Evolutionary conservation across 2,113 vertebrate genomes (phyloP).

Genomic region (Ctenomys sociabilis): DNA sequence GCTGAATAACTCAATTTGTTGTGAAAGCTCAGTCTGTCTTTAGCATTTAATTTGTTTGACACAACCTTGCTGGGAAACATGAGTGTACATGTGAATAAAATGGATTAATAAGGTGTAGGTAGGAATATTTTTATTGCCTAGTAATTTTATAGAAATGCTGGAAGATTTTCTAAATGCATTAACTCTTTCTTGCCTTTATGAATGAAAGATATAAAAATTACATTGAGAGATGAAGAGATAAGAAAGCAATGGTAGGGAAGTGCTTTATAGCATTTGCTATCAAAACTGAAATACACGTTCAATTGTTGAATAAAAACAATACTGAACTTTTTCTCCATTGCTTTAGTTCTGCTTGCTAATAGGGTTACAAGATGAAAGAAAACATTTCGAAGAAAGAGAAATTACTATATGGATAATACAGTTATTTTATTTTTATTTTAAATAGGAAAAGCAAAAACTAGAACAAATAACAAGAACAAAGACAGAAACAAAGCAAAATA

Average conservation of each 20-base stretch:
- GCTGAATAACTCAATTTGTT: background rate
- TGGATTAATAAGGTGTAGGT: conserved; percentile 14
- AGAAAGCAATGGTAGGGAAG: background rate
- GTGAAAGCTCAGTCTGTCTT: background rate
- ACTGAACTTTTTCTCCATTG: background rate
- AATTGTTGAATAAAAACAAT: background rate
- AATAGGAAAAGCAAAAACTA: no score
- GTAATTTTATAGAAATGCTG: conserved; percentile 37
- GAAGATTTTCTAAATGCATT: conserved; percentile 18
- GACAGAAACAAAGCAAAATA: no score
- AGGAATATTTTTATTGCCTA: background rate
- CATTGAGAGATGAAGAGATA: background rate
- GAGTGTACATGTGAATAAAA: background rate
- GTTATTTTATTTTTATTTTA: background rate
- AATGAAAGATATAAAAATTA: conserved; percentile 26
- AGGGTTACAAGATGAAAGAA: background rate
- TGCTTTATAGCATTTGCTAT: background rate
- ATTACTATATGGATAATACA: background rate
- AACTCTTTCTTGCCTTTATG: background rate
- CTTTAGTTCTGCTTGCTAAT: background rate
- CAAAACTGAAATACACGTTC: background rate
- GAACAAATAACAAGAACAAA: no score
- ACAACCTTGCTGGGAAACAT: background rate
- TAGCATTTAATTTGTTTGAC: conserved; percentile 4
- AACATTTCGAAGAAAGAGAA: background rate